Percentiles rank a stretch among this genome's conserved stretches.
phyloP scores from a whole-genome alignment of 37 sponge, comb jelly and placozoan genomes.

The Chondrilla cf. caribensis region DNA sequence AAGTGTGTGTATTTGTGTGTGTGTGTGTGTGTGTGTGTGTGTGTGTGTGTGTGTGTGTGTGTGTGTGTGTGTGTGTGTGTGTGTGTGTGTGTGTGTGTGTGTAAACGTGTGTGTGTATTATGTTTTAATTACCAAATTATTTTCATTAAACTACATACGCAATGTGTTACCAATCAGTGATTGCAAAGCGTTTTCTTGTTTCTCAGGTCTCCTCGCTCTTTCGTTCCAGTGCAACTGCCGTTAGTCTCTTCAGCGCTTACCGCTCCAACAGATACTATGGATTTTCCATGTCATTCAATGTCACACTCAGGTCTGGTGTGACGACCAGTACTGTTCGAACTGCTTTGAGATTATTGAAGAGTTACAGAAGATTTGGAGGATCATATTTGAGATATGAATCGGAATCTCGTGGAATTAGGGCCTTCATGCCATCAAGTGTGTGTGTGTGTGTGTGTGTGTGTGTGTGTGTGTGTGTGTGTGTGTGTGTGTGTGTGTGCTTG shows the following conservation, averaged over 20 bases:
- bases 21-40: slow-evolving; percentile 14
- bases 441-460: too few species aligned
- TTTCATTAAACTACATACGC: too few species aligned
- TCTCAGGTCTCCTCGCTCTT: too few species aligned
- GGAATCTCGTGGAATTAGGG: too few species aligned
- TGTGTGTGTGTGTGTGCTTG: too few species aligned
- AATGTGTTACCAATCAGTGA: too few species aligned
- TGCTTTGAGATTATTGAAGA: too few species aligned
- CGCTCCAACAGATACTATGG: slow-evolving; percentile 15
- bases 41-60: slow-evolving; percentile 25
- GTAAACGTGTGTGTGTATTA: slow-evolving; percentile 4
- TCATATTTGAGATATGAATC: too few species aligned
- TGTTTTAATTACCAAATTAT: background rate
- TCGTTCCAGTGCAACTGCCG: background rate
- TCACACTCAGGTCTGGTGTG: background rate
- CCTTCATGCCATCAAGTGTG: too few species aligned
- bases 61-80: slow-evolving; percentile 3
- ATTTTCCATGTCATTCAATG: background rate
- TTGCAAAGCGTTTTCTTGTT: too few species aligned
- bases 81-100: slow-evolving; percentile 24
- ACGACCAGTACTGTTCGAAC: background rate
- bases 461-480: too few species aligned
- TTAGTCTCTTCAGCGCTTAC: background rate
- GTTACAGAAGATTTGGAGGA: too few species aligned
- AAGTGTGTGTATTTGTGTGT: background rate